Percentiles rank a stretch among this genome's conserved stretches.
Conservation (phyloP, 2,888 invertebrate species). For the Chorisops tibialis region DNA sequence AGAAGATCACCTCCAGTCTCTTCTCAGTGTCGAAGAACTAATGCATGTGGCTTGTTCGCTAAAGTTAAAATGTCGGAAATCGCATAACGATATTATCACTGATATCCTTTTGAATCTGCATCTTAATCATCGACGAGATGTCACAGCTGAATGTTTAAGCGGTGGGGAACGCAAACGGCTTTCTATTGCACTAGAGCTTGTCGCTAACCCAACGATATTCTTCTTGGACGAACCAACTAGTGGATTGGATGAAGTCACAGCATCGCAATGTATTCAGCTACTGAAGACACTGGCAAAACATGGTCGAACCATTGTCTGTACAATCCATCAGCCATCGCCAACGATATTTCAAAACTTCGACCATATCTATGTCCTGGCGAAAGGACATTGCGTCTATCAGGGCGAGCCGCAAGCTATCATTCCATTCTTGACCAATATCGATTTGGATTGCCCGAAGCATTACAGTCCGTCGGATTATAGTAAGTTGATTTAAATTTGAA, state of each 20-base stretch:
- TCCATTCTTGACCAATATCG: constrained; percentile 57
- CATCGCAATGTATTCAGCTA: constrained; percentile 60
- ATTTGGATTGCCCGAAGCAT: constrained; percentile 60
- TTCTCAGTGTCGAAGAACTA: constrained; percentile 70
- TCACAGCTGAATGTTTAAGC: constrained; percentile 58
- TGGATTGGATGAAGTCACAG: constrained; percentile 65
- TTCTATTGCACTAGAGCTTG: constrained; percentile 76
- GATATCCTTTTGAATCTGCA: constrained; percentile 48
- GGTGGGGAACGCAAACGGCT: constrained; percentile 79
- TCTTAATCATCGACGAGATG: constrained; percentile 47
- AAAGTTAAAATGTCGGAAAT: constrained; percentile 56
- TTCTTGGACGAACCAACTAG: constrained; percentile 82
- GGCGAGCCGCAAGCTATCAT: constrained; percentile 62
- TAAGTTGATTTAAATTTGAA: no score
- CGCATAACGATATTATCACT: constrained; percentile 42
- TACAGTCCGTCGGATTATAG: constrained; percentile 70
- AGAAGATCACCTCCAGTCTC: constrained; percentile 68
- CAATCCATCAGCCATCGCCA: constrained; percentile 69
- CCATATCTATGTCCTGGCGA: constrained; percentile 63
- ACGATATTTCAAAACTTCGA: constrained; percentile 63
- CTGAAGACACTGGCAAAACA: constrained; percentile 59
- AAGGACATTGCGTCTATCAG: constrained; percentile 64
- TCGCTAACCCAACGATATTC: constrained; percentile 80
- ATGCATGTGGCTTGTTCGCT: constrained; percentile 76
- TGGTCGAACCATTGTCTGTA: constrained; percentile 67